These are phyloP conservation scores for Rhizoglyphus robini DNA, from an alignment of 1,140 invertebrate species.

Conservation along the genomic window DNA sequence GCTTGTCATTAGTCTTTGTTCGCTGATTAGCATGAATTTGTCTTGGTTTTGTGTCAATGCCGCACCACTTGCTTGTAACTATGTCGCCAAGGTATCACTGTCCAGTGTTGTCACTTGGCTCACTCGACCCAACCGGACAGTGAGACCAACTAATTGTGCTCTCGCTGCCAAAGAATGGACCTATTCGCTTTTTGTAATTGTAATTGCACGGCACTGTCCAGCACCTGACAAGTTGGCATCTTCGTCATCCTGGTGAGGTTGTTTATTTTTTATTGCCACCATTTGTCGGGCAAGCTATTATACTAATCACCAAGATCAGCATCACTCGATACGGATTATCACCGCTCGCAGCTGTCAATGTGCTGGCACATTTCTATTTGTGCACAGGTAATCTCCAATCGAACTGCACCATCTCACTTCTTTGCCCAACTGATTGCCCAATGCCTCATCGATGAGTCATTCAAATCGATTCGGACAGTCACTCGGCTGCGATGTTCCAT, in stretches of 20 bases:
- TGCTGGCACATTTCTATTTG: too few relatives aligned
- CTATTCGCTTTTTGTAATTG: neutral
- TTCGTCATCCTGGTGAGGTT: too few relatives aligned
- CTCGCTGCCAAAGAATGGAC: neutral
- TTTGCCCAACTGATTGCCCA: neutral
- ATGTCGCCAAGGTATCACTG: neutral
- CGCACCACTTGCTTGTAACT: neutral
- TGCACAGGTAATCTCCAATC: too few relatives aligned
- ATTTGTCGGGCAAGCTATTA: neutral
- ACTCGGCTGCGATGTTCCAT: neutral
- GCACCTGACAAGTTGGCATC: too few relatives aligned
- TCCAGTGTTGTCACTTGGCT: neutral
- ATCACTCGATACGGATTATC: neutral
- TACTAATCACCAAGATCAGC: neutral
- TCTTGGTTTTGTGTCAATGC: neutral
- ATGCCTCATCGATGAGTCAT: neutral
- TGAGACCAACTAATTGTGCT: neutral
- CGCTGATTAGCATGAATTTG: conserved; percentile 12
- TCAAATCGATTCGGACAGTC: too few relatives aligned
- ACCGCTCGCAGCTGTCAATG: neutral
- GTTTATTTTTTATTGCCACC: too few relatives aligned
- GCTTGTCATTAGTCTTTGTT: conserved; percentile 10
- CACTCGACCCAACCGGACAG: neutral
- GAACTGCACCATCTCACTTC: neutral
- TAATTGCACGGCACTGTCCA: neutral